Conservation (phyloP, 1,140 invertebrate species). For the Ceratoteleas bidentatus region DNA sequence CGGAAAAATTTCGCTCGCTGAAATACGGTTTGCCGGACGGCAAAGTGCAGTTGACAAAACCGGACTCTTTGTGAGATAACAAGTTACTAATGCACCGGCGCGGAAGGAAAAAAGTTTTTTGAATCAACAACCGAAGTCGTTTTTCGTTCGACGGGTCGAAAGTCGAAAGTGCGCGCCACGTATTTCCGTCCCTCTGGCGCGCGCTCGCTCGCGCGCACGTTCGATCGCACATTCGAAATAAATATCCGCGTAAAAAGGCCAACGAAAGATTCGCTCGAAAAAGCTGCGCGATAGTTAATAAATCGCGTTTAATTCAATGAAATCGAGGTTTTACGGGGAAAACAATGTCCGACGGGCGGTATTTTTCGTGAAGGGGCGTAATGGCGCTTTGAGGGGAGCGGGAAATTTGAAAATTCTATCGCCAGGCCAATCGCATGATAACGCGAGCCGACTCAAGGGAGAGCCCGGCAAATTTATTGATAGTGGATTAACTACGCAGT, state of each 20-base stretch:
- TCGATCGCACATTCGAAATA: constrained; percentile 1
- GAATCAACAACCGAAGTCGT: not conserved
- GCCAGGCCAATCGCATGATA: constrained; percentile 23
- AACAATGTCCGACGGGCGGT: constrained; percentile 9
- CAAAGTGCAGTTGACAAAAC: too few species aligned
- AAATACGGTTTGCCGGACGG: too few species aligned
- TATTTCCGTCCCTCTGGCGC: not conserved
- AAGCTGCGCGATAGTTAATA: constrained; percentile 8
- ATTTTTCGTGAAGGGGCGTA: constrained; percentile 19
- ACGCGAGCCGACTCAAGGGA: constrained; percentile 20
- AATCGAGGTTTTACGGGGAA: not conserved
- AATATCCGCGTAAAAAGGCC: constrained; percentile 10
- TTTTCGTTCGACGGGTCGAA: too few species aligned
- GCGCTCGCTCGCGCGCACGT: too few species aligned
- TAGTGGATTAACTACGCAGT: constrained; percentile 67
- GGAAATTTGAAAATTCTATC: constrained; percentile 40
- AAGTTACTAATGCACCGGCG: too few species aligned
- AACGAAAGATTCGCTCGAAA: not conserved
- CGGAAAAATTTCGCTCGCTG: too few species aligned
- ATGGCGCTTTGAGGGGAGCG: not conserved
- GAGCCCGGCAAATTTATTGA: constrained; percentile 43
- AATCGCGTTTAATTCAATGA: constrained; percentile 15
- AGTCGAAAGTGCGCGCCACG: not conserved
- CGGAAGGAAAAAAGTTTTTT: too few species aligned
- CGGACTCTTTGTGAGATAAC: too few species aligned